A percentile compares a stretch with the other conserved stretches of the same genome.
phyloP scores from a whole-genome alignment of 2,888 invertebrate genomes.

The Empis livida region DNA sequence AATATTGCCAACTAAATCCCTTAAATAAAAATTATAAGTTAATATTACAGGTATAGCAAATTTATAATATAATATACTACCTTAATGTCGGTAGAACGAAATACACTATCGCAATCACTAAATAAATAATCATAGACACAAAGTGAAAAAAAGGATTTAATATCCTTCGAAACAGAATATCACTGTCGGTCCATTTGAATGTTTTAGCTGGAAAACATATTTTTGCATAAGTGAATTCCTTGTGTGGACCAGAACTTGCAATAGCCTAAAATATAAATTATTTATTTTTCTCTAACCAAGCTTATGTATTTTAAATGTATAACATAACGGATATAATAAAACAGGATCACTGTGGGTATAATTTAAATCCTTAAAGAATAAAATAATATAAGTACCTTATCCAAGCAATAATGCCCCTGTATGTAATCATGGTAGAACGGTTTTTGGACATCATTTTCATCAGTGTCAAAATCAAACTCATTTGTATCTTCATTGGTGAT shows the following conservation, averaged over 20 bases:
- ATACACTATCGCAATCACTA: conserved; percentile 64
- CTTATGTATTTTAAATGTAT: too few relatives aligned
- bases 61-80: conserved; percentile 12
- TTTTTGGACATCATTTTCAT: conserved; percentile 36
- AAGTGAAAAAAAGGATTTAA: conserved; percentile 66
- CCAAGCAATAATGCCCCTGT: conserved; percentile 67
- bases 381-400: conserved; percentile 43
- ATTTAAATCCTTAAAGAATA: too few relatives aligned
- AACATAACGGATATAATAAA: background rate
- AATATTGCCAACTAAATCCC: conserved; percentile 71
- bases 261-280: conserved; percentile 24
- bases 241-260: conserved; percentile 28
- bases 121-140: conserved; percentile 54
- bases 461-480: conserved; percentile 31
- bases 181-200: conserved; percentile 58
- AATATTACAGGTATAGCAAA: background rate
- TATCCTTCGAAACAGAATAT: conserved; percentile 60
- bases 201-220: conserved; percentile 61
- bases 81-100: conserved; percentile 70
- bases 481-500: conserved; percentile 16
- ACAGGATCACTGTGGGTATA: too few relatives aligned
- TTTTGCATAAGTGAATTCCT: conserved; percentile 51
- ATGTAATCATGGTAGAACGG: conserved; percentile 55
- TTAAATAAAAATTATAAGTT: conserved; percentile 10
- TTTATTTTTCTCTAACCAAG: too few relatives aligned